Percentiles rank a stretch among this genome's conserved stretches.
phyloP scores from a whole-genome alignment of 2,888 invertebrate species.

The Prosopocoilus inquinatus region DNA sequence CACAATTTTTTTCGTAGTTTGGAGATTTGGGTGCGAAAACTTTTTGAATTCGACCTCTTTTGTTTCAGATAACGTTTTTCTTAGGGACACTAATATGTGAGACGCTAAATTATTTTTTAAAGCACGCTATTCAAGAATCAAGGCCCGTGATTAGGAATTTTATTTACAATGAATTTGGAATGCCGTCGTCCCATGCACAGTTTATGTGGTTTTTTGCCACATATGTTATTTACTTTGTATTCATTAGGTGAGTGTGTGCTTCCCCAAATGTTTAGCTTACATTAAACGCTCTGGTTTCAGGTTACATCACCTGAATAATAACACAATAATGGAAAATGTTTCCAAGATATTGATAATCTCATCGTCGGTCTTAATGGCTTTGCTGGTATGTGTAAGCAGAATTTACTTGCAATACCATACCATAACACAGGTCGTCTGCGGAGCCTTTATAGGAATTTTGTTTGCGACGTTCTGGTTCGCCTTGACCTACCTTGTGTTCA shows the following conservation, averaged over 20 bases:
- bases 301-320: conserved; percentile 79
- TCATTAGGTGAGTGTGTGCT: conserved; percentile 66
- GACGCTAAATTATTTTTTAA: conserved; percentile 72
- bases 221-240: conserved; percentile 81
- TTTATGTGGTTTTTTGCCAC: conserved; percentile 89
- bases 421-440: conserved; percentile 75
- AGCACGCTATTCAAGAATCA: conserved; percentile 77
- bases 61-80: conserved; percentile 80
- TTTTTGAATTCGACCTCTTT: conserved; percentile 19
- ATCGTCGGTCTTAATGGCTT: conserved; percentile 58
- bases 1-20: too few relatives aligned
- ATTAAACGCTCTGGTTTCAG: conserved; percentile 52
- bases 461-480: conserved; percentile 81
- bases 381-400: conserved; percentile 66
- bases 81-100: conserved; percentile 77
- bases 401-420: conserved; percentile 88
- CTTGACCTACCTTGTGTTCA: conserved; percentile 74
- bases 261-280: conserved; percentile 1
- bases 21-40: not conserved
- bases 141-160: conserved; percentile 70
- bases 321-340: conserved; percentile 71
- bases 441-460: conserved; percentile 69
- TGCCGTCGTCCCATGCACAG: conserved; percentile 91
- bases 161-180: conserved; percentile 76
- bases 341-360: conserved; percentile 68